These are phyloP conservation scores for Diabrotica virgifera DNA, from an alignment of 1,140 invertebrate genomes.

Conservation along the genomic window DNA sequence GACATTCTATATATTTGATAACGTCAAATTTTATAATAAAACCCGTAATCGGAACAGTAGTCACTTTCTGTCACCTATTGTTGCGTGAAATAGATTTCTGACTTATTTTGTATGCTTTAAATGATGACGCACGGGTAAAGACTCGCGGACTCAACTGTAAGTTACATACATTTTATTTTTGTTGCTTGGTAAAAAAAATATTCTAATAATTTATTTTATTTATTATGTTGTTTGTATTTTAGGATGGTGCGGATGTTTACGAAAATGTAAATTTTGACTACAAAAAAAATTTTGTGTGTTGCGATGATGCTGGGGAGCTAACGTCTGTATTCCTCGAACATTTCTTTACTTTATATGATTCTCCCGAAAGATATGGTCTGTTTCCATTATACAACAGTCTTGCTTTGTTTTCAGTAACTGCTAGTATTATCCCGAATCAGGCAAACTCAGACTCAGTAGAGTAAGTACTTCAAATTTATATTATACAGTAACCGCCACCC, in stretches of 20 bases:
- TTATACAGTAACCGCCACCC: no score
- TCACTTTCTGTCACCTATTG: no score
- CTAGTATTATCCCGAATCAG: conserved; percentile 9
- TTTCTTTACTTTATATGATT: conserved; percentile 16
- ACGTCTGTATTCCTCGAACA: conserved; percentile 8
- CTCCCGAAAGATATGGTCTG: neutral
- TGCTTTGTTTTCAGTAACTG: conserved; percentile 11
- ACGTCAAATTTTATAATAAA: no score
- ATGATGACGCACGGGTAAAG: no score
- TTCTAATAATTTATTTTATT: no score
- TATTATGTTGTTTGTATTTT: neutral
- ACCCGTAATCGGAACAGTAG: no score
- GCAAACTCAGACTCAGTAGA: neutral
- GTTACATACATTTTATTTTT: no score
- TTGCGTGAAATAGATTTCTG: no score
- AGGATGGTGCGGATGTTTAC: conserved; percentile 5
- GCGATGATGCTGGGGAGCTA: neutral
- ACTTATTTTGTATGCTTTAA: no score
- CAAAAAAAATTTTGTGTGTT: conserved; percentile 11
- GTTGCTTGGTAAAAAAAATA: no score
- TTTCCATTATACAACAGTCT: conserved; percentile 1
- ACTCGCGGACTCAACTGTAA: no score
- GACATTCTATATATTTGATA: no score
- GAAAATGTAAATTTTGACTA: neutral
- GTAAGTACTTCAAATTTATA: conserved; percentile 3